Evolutionary conservation across 2,797 vertebrate species (phyloP).

Genomic region (Streptopelia turtur): DNA sequence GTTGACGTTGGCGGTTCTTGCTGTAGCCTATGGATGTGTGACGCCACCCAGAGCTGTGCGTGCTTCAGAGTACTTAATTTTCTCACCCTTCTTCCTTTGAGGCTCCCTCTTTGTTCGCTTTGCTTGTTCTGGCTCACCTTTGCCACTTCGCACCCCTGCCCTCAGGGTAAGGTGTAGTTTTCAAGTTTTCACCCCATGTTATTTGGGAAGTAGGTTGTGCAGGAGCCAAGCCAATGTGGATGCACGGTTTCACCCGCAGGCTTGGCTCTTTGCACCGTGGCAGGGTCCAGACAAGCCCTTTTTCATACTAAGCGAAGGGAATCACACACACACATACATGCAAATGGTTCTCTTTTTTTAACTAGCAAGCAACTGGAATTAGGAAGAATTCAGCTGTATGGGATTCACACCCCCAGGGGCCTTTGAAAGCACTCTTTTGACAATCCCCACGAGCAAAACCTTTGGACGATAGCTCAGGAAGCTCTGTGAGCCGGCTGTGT

Average conservation of each 20-base stretch:
- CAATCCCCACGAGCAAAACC: slow-evolving; percentile 8
- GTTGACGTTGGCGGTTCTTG: slow-evolving; percentile 32
- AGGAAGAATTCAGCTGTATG: not conserved
- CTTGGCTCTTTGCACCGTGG: slow-evolving; percentile 15
- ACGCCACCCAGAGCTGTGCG: slow-evolving; percentile 31
- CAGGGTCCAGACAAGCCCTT: slow-evolving; percentile 54
- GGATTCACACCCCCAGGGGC: slow-evolving; percentile 5
- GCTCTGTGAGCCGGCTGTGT: slow-evolving; percentile 64
- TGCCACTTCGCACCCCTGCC: not conserved
- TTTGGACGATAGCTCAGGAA: slow-evolving; percentile 64
- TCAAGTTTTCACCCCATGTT: not conserved
- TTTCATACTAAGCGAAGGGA: not conserved
- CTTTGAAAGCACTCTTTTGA: slow-evolving; percentile 48
- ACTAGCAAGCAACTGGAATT: not conserved
- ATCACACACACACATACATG: not conserved
- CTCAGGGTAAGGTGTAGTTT: not conserved
- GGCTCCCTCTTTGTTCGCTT: not conserved
- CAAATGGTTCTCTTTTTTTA: not conserved
- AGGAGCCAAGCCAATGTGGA: not conserved
- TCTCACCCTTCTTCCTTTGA: not conserved
- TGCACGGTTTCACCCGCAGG: not conserved
- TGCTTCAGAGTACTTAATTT: slow-evolving; percentile 35
- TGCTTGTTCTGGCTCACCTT: slow-evolving; percentile 22
- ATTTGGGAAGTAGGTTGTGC: not conserved
- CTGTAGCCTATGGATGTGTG: slow-evolving; percentile 15